Base-by-base conservation (phyloP, 2,797 vertebrate genomes). In the Synanceia verrucosa region DNA sequence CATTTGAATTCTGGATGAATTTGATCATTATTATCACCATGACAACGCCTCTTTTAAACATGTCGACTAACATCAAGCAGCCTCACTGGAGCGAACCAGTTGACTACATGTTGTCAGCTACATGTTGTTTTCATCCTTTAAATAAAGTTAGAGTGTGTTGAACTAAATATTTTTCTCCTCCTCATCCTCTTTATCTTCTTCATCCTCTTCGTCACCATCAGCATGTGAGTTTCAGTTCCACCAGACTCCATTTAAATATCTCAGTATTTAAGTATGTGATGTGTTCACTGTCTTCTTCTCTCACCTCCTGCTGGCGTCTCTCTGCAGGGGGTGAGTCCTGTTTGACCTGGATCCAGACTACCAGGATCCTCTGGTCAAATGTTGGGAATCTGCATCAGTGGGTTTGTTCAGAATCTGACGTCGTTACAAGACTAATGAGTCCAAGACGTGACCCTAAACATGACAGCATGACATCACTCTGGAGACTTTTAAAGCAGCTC, bases 191-290 rank as follows among this genome's bases (percentile, higher is more conserved):
- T 50, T 24, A 2, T 28, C 47, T 4, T 62, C 39, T 5, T 26
- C 23, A 26, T 48, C 23, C 8, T 26, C 23, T 7, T 52, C 65
- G 85, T 87, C 94, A 92, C 91, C 88, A 88, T 86, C 93, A 77
- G 94, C 91, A 92, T 89, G 95, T 96, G 94, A 96, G 95, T 92
- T 93, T 67, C 12, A 46, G 34, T 56, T 53, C 58, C 70, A 44
- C 43, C 44, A 47, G 16, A 24, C 21, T 12, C 43, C 44, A 21
- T 0, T 47, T 13, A 47, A 21, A 57, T 44, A 10, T 94, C 90
- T 91, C 90, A 88, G 91, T 91, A 91, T 94, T 94, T 90, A 93
- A 93, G 94, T 93, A 92, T 16, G 86, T 18, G 39, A 2, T 39
- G 37, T 41, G 39, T 41, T n/a, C 39, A 18, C 39, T 41, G 39